Evolutionary conservation across 1,140 invertebrate genomes (phyloP), one percentile per base, ranked within the genome.

Genomic region (Drosophila kanapiae): DNA sequence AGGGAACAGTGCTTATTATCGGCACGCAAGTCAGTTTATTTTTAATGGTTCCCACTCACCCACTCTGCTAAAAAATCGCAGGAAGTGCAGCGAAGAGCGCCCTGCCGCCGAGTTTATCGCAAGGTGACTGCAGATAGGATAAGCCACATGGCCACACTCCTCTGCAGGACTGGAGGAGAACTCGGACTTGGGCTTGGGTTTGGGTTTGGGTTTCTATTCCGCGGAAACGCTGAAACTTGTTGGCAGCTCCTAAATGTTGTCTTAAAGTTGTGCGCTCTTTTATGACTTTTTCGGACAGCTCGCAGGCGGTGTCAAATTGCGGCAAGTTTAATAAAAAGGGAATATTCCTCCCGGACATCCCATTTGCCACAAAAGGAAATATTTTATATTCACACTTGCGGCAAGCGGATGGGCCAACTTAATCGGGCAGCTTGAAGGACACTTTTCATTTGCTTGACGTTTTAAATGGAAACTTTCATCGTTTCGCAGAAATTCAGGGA

Each of bases 21-120:
- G 81, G 84, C 88, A 91, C 88, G 88, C 88, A 91, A 91, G 88
- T 91, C 90, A 91, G 90, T 91, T 91, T 91, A 91, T 91, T 91
- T 91, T 91, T 91, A 91, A 91, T 91, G 88, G 86, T 91, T 87
- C 90, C 91, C 88, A 88, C 85, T 88, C 85, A 90, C 85, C 85
- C 85, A 88, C 85, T 87, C 80, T 54, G 67, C 37, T 38, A 67
- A 70, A 57, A 49, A 72, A 37, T 45, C 75, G 70, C 70, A 72
- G 75, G 78, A 80, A 78, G 71, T 65, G 83, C 75, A 70, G 64
- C 62, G 61, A 69, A 63, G 67, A 53, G 54, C 54, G 57, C 82
- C 72, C 51, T 64, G 67, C 53, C 70, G 64, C 69, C 37, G 57
- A 67, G 72, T 78, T 91, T 90, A 91, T 91, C 88, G 81, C 71